Evolutionary conservation across 2,797 vertebrate species (phyloP), one percentile per base, ranked within the genome.

Genomic region (Trachops cirrhosus): DNA sequence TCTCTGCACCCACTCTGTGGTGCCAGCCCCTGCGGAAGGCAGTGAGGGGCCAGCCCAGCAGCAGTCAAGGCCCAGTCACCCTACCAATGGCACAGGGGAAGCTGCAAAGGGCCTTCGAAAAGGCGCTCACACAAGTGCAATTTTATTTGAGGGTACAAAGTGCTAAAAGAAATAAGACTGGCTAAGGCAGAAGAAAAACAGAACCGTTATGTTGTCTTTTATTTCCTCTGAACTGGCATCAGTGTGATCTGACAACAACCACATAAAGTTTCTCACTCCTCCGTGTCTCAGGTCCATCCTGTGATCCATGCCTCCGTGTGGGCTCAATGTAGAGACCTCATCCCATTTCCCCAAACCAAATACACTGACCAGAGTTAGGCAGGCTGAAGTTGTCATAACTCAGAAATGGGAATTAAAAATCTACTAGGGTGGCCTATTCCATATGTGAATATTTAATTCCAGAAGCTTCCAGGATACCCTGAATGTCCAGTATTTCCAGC

Each of bases 151-250:
- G 8, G 19, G 21, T 62, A 80, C 41, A 54, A 68, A 29, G 57
- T 95, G 70, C 34, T 80, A n/a, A 78, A 91, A 97, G 80, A 73
- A 94, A 32, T 70, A 94, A 0, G 73, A 68, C 10, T 70, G 74
- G 6, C 21, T 21, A 89, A 91, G 86, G 94, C 15, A 6, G 22
- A 87, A 24, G 92, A 83, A 92, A 52, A 64, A 90, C 52, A 88
- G 84, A 94, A 84, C 54, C 86, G 16, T 34, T 34, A 50, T 44
- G 54, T 48, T 70, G 71, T 26, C 12, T 75, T 80, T 79, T n/a
- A 54, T 80, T 59, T 26, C 2, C 73, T 85, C 0, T 86, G 64
- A 95, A 67, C n/a, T 87, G 82, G 77, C 41, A 21, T 77, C 14
- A 32, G 22, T 71, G 2, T 26, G 34, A 37, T 70, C 62, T 59